These are phyloP conservation scores for Drosophila eohydei DNA, from an alignment of 2,888 invertebrate genomes.

Conservation along the genomic window DNA sequence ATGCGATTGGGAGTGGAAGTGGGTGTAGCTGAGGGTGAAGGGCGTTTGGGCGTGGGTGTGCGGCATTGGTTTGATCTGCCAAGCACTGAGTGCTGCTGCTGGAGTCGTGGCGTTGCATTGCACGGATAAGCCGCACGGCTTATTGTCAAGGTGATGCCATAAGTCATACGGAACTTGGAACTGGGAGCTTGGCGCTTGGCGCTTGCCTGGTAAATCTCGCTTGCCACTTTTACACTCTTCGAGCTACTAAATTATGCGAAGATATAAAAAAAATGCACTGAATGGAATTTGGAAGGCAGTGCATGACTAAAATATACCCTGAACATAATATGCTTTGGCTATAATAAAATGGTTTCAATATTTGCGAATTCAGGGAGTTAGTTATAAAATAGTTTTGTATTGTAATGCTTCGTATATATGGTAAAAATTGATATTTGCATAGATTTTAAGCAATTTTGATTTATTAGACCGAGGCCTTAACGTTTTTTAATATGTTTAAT, in stretches of 20 bases:
- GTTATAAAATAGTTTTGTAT: too few relatives aligned
- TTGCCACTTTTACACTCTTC: constrained; percentile 37
- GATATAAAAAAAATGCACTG: constrained; percentile 23
- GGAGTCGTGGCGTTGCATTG: constrained; percentile 18
- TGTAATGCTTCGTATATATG: too few relatives aligned
- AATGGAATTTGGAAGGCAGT: neutral
- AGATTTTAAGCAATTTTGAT: too few relatives aligned
- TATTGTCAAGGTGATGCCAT: constrained; percentile 81
- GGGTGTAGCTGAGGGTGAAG: constrained; percentile 3
- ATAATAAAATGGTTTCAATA: too few relatives aligned
- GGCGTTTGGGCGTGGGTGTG: constrained; percentile 5
- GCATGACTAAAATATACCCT: neutral
- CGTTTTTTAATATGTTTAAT: too few relatives aligned
- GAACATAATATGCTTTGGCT: too few relatives aligned
- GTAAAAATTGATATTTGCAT: too few relatives aligned
- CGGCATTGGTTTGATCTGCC: constrained; percentile 63
- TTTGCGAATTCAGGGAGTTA: too few relatives aligned
- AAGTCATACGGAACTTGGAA: constrained; percentile 58
- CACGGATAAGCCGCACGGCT: constrained; percentile 66
- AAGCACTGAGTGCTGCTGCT: neutral
- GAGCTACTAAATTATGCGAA: constrained; percentile 61
- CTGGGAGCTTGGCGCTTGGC: neutral
- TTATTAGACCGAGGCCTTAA: too few relatives aligned
- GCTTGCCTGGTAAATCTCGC: constrained; percentile 1
- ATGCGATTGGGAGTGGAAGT: constrained; percentile 21